Evolutionary conservation across 37 sponge, comb jelly and placozoan species (phyloP), one percentile per base, ranked within the genome.

Genomic region (Crambe crambe): DNA sequence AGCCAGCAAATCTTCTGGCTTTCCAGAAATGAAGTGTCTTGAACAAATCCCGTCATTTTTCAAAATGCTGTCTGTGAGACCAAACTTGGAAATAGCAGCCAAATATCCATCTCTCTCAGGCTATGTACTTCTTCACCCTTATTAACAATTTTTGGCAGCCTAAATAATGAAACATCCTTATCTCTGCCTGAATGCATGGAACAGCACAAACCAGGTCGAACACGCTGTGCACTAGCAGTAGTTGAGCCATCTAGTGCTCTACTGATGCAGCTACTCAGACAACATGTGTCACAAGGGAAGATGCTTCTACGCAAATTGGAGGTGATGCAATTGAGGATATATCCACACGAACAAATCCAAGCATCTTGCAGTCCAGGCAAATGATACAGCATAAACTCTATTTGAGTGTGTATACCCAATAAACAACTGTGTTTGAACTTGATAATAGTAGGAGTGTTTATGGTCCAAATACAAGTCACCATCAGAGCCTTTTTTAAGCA

Each of bases 131-230:
- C 22, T 39, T 73, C 21, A 22, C 68, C 88, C 39, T 74, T 26
- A 20, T 4, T n/a, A 35, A 80, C 40, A 15, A 79, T 61, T 51
- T 75, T 37, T 41, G 77, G 69, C 20, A 80, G 25, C 41, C 81
- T 22, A 68, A 37, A 86, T 37, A 79, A 86, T 15, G 81, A 42
- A 20, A 74, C 57, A 21, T 70, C 76, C 27, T 80, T 86, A 63
- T 86, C 75, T 36, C 80, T 26, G 23, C 68, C 75, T 26, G 88
- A 79, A 73, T 82, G 69, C 72, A 74, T 74, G 22, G 61, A 41
- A 59, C 88, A 87, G 69, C 88, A 81, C 2, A 80, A 23, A n/a
- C n/a, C n/a, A n/a, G n/a, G n/a, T n/a, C n/a, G n/a, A n/a, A n/a
- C n/a, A n/a, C n/a, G n/a, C n/a, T n/a, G n/a, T n/a, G n/a, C n/a